Evolutionary conservation across 2,797 vertebrate species (phyloP), one percentile per base, ranked within the genome.

Genomic region (Scolopax bukidnonensis): DNA sequence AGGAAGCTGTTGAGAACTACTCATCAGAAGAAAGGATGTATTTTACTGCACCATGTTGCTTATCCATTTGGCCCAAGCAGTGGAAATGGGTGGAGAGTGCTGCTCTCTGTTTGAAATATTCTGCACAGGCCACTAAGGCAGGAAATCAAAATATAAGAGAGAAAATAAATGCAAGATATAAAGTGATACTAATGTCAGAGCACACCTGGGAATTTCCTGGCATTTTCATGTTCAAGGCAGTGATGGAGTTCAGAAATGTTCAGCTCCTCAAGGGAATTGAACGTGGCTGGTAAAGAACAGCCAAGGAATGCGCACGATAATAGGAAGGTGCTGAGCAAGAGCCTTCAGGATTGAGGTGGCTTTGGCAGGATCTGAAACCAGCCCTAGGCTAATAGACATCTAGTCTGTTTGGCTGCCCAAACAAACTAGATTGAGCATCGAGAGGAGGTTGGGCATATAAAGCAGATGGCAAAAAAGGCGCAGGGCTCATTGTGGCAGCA

Each of bases 181-280:
- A 87, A 64, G 38, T 1, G 17, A 67, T 20, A 16, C 9, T 28
- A 51, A 11, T 3, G 6, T 38, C 68, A 40, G 25, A 56, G 56
- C 33, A 79, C 36, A 24, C 28, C 33, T 19, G 28, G 16, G 64
- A 43, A 74, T 28, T 74, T 53, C 36, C 45, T 28, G 17, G 23
- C 12, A 24, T 48, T 48, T 48, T 23, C 10, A 0, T 0, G 3
- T 47, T 77, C 51, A 16, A 14, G 47, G 67, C 4, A 2, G 11
- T 32, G 7, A 48, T 18, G 15, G 60, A 70, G 53, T 43, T 70
- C 15, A 65, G 1, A 6, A 6, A 40, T n/a, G 16, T 40, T 41
- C 70, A 67, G 38, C 20, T 69, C 3, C 0, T 2, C 0, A 1
- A 73, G 41, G 28, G 12, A 50, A 28, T 2, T 43, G 30, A 73